These are phyloP conservation scores for Callospermophilus lateralis DNA, from an alignment of 2,113 vertebrate genomes.

Conservation along the genomic window DNA sequence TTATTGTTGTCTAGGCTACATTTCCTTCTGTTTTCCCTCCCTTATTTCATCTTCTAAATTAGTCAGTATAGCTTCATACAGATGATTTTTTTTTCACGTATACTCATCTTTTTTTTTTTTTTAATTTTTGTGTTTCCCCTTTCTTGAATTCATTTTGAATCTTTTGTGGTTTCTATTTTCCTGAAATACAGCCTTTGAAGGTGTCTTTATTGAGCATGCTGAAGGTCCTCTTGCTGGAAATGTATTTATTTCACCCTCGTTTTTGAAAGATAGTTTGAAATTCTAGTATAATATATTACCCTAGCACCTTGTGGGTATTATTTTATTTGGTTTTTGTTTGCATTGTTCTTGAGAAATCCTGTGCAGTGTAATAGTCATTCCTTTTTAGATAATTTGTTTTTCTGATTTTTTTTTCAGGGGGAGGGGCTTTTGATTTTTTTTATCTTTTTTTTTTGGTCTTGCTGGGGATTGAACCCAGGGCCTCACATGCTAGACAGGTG, in stretches of 20 bases:
- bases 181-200: background rate
- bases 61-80: background rate
- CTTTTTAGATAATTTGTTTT: background rate
- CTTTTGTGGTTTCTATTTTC: conserved; percentile 27
- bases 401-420: background rate
- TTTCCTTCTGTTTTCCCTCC: background rate
- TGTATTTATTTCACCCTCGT: background rate
- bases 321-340: background rate
- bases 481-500: too few relatives aligned
- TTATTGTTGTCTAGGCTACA: background rate
- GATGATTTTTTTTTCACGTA: background rate
- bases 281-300: background rate
- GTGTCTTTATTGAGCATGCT: background rate
- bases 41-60: background rate
- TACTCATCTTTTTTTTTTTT: background rate
- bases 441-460: too few relatives aligned
- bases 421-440: too few relatives aligned
- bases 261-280: background rate
- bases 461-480: too few relatives aligned
- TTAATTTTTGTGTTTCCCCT: background rate
- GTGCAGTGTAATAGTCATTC: background rate
- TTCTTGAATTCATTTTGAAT: background rate
- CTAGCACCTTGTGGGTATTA: background rate
- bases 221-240: background rate
- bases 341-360: background rate